Percentiles rank a stretch among this genome's conserved stretches.
phyloP scores from a whole-genome alignment of 1,140 invertebrate species.

The Luehdorfia chinensis region DNA sequence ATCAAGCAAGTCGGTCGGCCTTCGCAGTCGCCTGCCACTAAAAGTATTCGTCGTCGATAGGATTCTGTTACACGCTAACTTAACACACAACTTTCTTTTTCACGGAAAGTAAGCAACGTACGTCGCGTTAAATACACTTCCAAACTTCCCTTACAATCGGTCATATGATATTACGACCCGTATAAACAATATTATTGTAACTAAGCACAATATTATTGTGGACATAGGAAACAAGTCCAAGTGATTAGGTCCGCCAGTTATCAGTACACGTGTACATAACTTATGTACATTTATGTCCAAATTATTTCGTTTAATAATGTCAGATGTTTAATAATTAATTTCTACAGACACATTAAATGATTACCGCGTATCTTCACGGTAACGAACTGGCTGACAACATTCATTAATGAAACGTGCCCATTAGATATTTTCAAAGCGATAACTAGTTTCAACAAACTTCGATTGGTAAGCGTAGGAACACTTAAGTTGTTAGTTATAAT shows the following conservation, averaged over 20 bases:
- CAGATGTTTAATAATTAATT: too few relatives aligned
- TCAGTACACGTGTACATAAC: slow-evolving; percentile 12
- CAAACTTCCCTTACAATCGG: too few relatives aligned
- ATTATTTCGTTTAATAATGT: slow-evolving; percentile 1
- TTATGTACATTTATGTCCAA: slow-evolving; percentile 10
- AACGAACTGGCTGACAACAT: too few relatives aligned
- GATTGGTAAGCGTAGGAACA: too few relatives aligned
- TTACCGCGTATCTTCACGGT: too few relatives aligned
- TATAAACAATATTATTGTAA: slow-evolving; percentile 13
- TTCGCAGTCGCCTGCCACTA: neutral
- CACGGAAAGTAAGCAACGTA: slow-evolving; percentile 7
- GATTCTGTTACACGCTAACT: neutral
- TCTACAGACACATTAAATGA: too few relatives aligned
- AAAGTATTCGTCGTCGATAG: slow-evolving; percentile 6
- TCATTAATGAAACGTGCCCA: too few relatives aligned
- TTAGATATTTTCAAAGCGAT: too few relatives aligned
- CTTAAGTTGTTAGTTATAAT: too few relatives aligned
- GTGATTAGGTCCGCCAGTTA: slow-evolving; percentile 9
- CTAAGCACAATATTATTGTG: slow-evolving; percentile 7
- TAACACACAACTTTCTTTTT: slow-evolving; percentile 15
- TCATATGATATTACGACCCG: slow-evolving; percentile 10
- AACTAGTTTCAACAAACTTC: too few relatives aligned
- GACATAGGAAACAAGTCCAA: slow-evolving; percentile 13
- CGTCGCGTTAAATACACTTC: too few relatives aligned
- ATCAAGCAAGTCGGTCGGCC: too few relatives aligned